Conservation (phyloP, 2,888 invertebrate genomes). For the Ernsta delagoae region DNA sequence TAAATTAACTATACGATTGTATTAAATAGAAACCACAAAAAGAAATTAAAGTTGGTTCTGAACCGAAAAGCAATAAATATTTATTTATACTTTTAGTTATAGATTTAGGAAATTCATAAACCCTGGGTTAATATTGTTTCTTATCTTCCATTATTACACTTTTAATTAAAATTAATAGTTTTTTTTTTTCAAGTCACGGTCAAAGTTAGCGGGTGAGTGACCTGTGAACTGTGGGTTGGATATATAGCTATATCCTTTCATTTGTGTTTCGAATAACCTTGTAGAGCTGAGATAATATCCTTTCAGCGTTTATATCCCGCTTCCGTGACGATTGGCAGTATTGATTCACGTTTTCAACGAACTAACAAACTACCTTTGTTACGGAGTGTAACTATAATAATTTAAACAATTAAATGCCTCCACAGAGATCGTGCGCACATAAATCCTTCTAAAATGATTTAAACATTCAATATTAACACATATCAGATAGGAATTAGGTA, state of each 20-base stretch:
- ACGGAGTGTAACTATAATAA: conserved; percentile 8
- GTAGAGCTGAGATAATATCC: conserved; percentile 40
- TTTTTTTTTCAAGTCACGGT: conserved; percentile 35
- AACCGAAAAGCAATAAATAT: too few species aligned
- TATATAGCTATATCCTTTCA: conserved; percentile 54
- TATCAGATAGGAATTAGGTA: conserved; percentile 29
- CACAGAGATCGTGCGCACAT: conserved; percentile 26
- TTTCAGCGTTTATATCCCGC: conserved; percentile 42
- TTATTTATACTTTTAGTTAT: too few species aligned
- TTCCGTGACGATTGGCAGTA: conserved; percentile 63
- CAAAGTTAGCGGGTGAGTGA: conserved; percentile 60
- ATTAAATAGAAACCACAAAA: too few species aligned
- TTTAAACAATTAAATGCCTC: conserved; percentile 33
- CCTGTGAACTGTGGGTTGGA: conserved; percentile 63
- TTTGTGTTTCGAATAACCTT: conserved; percentile 57
- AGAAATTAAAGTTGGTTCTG: too few species aligned
- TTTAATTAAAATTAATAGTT: not conserved
- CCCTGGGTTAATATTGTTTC: too few species aligned
- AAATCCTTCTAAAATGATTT: conserved; percentile 35
- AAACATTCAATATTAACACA: conserved; percentile 32
- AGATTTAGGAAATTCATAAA: too few species aligned
- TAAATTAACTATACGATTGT: too few species aligned
- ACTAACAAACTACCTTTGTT: conserved; percentile 43
- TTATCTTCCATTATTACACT: not conserved
- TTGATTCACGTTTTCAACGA: conserved; percentile 51